A percentile compares a stretch with the other conserved stretches of the same genome.
These are phyloP conservation scores for Triplophysa rosa DNA, from an alignment of 2,113 vertebrate species.

Conservation along the genomic window DNA sequence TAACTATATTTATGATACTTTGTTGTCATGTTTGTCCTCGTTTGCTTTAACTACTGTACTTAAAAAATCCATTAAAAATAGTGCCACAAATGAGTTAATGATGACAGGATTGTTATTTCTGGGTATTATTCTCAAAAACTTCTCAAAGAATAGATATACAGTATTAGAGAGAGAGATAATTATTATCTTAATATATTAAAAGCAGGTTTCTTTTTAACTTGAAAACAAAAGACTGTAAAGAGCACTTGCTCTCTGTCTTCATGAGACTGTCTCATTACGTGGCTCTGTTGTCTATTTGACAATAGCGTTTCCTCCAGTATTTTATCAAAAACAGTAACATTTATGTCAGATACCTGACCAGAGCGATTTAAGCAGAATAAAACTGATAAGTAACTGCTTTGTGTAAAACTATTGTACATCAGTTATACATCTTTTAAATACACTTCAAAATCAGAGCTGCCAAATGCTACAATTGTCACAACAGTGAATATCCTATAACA, in stretches of 20 bases:
- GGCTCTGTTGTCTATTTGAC: neutral
- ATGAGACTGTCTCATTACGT: neutral
- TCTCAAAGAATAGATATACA: too few relatives aligned
- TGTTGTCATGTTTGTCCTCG: too few relatives aligned
- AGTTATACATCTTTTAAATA: neutral
- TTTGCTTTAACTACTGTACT: too few relatives aligned
- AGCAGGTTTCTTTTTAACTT: too few relatives aligned
- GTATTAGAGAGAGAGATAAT: too few relatives aligned
- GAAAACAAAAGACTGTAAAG: too few relatives aligned
- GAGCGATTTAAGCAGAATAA: neutral
- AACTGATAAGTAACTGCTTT: neutral
- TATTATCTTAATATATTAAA: too few relatives aligned
- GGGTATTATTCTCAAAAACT: too few relatives aligned
- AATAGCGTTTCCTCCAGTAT: neutral
- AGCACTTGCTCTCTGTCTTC: neutral
- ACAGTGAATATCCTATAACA: neutral
- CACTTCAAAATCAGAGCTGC: neutral
- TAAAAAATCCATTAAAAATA: too few relatives aligned
- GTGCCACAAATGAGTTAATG: too few relatives aligned
- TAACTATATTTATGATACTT: too few relatives aligned
- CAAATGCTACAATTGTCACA: neutral
- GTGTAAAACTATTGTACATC: conserved; percentile 3
- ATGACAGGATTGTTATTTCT: too few relatives aligned
- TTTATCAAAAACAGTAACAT: conserved; percentile 10
- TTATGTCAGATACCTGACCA: neutral